Base-by-base conservation (phyloP, 2,797 vertebrate species). In the Pseudochromis fuscus region DNA sequence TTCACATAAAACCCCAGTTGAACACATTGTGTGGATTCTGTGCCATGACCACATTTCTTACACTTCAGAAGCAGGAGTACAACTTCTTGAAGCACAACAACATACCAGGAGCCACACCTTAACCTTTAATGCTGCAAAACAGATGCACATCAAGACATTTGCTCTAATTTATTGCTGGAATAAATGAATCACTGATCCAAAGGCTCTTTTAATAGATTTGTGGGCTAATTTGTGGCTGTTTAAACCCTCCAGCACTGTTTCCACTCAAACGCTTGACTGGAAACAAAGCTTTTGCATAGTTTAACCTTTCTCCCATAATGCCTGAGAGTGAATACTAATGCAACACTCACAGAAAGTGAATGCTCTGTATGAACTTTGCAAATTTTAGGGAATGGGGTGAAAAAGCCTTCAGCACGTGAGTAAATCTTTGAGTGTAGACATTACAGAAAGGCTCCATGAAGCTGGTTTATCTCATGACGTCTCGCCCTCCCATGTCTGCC, bases 391-490 rank as follows among this genome's bases (percentile, higher is more conserved):
- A 50, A 37, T 13, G 2, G 15, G 37, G 5, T 61, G 21, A 71
- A 67, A 31, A 42, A 23, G 5, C 18, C 49, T 49, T 76, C 11
- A 38, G n/a, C 24, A 68, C 67, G 33, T 49, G 55, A 72, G 71
- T 78, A 15, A 68, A 35, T 46, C 56, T 45, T 23, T 55, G 35
- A 57, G 24, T 52, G 15, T 0, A 53, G 44, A 63, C 19, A 50
- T 67, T 49, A 55, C 30, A 74, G 60, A 78, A 33, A 53, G 35
- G 38, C 72, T 77, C 24, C 31, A n/a, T 68, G 72, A 45, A 49
- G 56, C 46, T 57, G 44, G 28, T 46, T 60, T 55, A 56, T 61
- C 49, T 40, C 12, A 49, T 81, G 78, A 87, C 63, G 37, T 89
- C 67, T 70, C 40, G 75, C 50, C 16, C 57, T 78, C 59, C n/a